A percentile compares a stretch with the other conserved stretches of the same genome.
phyloP scores from a whole-genome alignment of 2,888 invertebrate genomes.

The Palloptera scutellata region DNA sequence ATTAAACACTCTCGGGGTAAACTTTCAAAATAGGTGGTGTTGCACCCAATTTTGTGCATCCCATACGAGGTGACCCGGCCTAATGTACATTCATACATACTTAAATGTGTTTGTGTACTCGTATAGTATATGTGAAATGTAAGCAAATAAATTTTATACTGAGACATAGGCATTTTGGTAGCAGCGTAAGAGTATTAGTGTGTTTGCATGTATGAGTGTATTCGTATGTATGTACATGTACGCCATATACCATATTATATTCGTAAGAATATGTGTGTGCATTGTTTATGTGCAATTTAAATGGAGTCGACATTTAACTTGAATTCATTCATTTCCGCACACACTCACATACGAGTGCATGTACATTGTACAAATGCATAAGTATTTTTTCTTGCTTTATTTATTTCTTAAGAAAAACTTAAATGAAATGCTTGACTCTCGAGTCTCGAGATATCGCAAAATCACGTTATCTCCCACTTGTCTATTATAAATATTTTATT shows the following conservation, averaged over 20 bases:
- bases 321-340: neutral
- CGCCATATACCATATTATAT: neutral
- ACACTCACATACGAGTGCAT: neutral
- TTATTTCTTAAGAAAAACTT: neutral
- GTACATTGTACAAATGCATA: neutral
- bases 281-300: constrained; percentile 12
- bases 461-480: constrained; percentile 11
- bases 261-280: neutral
- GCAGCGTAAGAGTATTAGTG: neutral
- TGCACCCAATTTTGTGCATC: no score
- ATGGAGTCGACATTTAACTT: constrained; percentile 7
- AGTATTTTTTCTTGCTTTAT: neutral
- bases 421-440: neutral
- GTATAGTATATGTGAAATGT: neutral
- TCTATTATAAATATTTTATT: neutral
- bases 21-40: no score
- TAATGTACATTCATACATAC: no score
- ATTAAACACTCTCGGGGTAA: no score
- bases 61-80: no score
- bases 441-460: neutral
- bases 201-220: neutral
- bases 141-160: no score
- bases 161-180: neutral
- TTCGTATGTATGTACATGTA: neutral
- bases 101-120: neutral